Percentiles rank a stretch among this genome's conserved stretches.
Conservation (phyloP, 2,888 invertebrate species). For the Megaustenia siamemsis region DNA sequence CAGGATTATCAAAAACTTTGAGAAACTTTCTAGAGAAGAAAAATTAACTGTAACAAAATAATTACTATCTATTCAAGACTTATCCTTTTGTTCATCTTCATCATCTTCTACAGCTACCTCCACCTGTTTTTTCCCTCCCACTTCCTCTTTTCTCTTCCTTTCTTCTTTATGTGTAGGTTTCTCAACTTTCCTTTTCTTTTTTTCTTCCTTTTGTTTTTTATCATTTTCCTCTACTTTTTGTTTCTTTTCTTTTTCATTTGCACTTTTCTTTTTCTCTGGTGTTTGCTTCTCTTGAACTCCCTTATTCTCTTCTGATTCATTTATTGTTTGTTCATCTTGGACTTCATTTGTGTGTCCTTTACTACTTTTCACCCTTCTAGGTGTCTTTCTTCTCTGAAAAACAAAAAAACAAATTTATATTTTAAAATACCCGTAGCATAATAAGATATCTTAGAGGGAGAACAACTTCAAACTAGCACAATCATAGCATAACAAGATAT, state of each 20-base stretch:
- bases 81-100: neutral
- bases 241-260: slow-evolving; percentile 19
- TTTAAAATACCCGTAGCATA: neutral
- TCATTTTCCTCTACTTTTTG: slow-evolving; percentile 22
- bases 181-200: slow-evolving; percentile 20
- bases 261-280: slow-evolving; percentile 18
- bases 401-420: neutral
- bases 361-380: slow-evolving; percentile 20
- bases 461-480: no score
- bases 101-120: slow-evolving; percentile 29
- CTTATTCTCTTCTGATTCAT: slow-evolving; percentile 13
- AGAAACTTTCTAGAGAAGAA: neutral
- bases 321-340: slow-evolving; percentile 6
- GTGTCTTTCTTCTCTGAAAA: slow-evolving; percentile 41
- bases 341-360: neutral
- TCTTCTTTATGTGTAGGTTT: slow-evolving; percentile 28
- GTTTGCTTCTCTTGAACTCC: neutral
- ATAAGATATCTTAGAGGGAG: no score
- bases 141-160: slow-evolving; percentile 11
- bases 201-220: slow-evolving; percentile 11
- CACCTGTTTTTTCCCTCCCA: slow-evolving; percentile 23
- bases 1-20: neutral
- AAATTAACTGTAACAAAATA: neutral
- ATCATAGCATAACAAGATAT: no score
- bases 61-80: neutral